Conservation (phyloP, 1,140 invertebrate genomes). For the Mylabris phalerata region DNA sequence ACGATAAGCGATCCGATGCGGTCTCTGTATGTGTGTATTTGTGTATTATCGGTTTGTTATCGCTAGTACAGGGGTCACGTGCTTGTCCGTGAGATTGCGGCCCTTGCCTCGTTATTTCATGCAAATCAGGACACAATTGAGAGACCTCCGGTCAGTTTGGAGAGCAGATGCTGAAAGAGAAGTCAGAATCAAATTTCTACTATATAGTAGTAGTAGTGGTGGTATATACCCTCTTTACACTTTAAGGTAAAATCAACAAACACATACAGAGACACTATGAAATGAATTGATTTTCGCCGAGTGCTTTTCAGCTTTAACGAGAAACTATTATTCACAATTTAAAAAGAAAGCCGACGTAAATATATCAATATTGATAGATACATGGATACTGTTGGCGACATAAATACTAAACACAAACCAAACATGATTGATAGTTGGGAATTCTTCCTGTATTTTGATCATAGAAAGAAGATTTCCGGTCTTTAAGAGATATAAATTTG, state of each 20-base stretch:
- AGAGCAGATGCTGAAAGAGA: slow-evolving; percentile 16
- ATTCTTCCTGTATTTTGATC: slow-evolving; percentile 19
- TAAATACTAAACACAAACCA: too few relatives aligned
- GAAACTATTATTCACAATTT: too few relatives aligned
- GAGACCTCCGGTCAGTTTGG: slow-evolving; percentile 12
- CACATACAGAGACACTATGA: too few relatives aligned
- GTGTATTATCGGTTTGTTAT: slow-evolving; percentile 21
- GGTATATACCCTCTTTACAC: too few relatives aligned
- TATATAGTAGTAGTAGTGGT: too few relatives aligned
- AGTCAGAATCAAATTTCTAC: background rate
- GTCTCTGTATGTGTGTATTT: too few relatives aligned
- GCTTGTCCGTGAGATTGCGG: slow-evolving; percentile 20
- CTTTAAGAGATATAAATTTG: slow-evolving; percentile 37
- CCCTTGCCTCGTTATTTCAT: slow-evolving; percentile 21
- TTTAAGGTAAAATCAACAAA: too few relatives aligned
- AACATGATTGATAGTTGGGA: slow-evolving; percentile 29
- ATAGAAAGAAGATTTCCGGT: slow-evolving; percentile 6
- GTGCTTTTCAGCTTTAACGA: too few relatives aligned
- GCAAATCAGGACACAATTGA: slow-evolving; percentile 25
- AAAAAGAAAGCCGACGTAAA: too few relatives aligned
- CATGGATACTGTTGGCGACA: too few relatives aligned
- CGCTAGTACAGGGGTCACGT: slow-evolving; percentile 20
- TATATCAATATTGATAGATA: too few relatives aligned
- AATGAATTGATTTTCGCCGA: too few relatives aligned
- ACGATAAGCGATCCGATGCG: slow-evolving; percentile 6